Evolutionary conservation across 2,113 vertebrate species (phyloP).

Genomic region (Pygoscelis adeliae): DNA sequence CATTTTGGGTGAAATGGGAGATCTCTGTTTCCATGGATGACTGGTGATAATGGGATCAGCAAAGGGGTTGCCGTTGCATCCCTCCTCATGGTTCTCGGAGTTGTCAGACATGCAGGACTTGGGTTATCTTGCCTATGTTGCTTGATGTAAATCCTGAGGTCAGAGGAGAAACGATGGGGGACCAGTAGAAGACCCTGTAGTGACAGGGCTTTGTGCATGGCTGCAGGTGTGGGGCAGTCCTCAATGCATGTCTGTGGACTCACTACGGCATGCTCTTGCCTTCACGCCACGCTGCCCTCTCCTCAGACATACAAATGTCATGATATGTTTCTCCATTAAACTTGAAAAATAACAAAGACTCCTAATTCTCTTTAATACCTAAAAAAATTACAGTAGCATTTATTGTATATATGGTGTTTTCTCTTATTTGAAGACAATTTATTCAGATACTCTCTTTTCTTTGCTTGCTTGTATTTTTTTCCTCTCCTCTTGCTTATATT

Average conservation of each 20-base stretch:
- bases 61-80: background rate
- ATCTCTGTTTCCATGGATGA: background rate
- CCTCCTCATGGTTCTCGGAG: accelerated
- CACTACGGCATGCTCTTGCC: background rate
- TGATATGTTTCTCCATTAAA: background rate
- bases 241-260: background rate
- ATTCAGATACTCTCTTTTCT: background rate
- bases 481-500: background rate
- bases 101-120: background rate
- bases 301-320: background rate
- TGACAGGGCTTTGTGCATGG: accelerated
- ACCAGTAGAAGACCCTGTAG: accelerated
- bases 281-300: accelerated
- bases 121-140: background rate
- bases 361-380: background rate
- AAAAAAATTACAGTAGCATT: background rate
- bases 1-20: background rate
- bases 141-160: background rate
- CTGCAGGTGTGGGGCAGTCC: background rate
- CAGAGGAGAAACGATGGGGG: background rate
- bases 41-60: background rate
- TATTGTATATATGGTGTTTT: background rate
- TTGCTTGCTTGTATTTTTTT: background rate
- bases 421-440: background rate
- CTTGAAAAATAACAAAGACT: background rate